A percentile compares a stretch with the other conserved stretches of the same genome.
Evolutionary conservation across 2,888 invertebrate genomes (phyloP).

Genomic region (Dryadula phaetusa): DNA sequence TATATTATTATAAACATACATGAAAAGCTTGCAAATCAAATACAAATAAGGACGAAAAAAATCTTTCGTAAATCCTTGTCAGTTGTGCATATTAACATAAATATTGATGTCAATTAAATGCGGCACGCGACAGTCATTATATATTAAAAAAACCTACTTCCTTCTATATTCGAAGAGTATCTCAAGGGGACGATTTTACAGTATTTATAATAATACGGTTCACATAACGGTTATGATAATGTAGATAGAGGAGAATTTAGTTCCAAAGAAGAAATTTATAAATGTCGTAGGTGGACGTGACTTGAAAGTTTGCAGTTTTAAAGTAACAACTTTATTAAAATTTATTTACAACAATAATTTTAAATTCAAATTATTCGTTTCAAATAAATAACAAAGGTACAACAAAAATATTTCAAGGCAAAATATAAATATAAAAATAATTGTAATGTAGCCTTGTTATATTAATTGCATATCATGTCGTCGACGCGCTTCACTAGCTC

Average conservation of each 20-base stretch:
- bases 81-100: conserved; percentile 61
- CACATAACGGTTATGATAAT: conserved; percentile 68
- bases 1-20: neutral
- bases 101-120: conserved; percentile 77
- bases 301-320: conserved; percentile 49
- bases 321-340: conserved; percentile 26
- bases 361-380: too few species aligned
- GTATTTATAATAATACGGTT: conserved; percentile 46
- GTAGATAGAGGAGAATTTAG: conserved; percentile 64
- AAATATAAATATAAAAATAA: too few species aligned
- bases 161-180: conserved; percentile 25
- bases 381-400: neutral
- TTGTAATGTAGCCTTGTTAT: too few species aligned
- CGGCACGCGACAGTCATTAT: conserved; percentile 59
- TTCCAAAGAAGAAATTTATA: conserved; percentile 51
- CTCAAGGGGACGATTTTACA: conserved; percentile 33
- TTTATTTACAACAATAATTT: conserved; percentile 11
- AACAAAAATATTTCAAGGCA: too few species aligned
- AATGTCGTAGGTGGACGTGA: conserved; percentile 60
- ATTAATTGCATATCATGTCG: conserved; percentile 53
- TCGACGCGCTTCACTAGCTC: conserved; percentile 76
- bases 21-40: too few species aligned
- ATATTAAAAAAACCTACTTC: conserved; percentile 51
- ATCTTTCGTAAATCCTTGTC: conserved; percentile 1
- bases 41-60: neutral